Conservation (phyloP, 1,140 invertebrate species). For the Tenebrio molitor region DNA sequence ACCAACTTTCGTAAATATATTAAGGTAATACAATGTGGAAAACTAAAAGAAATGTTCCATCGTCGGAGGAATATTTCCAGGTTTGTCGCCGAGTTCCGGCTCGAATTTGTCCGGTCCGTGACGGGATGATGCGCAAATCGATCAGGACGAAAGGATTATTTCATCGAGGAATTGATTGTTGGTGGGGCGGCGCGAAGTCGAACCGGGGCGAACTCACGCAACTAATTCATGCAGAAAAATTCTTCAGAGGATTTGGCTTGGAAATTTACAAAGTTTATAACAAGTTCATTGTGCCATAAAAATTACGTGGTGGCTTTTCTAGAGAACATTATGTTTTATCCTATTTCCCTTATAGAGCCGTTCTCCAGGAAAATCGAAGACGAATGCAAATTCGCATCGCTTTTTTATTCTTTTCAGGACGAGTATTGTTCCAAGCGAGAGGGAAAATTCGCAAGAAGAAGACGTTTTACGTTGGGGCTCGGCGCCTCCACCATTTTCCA, state of each 20-base stretch:
- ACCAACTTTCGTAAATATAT: slow-evolving; percentile 32
- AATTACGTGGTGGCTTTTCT: slow-evolving; percentile 29
- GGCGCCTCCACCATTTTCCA: too few relatives aligned
- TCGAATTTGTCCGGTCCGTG: background rate
- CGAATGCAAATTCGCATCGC: slow-evolving; percentile 1
- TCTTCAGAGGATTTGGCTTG: slow-evolving; percentile 24
- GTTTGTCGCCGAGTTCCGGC: slow-evolving; percentile 4
- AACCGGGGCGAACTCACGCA: slow-evolving; percentile 24
- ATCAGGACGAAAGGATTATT: too few relatives aligned
- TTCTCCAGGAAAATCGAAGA: slow-evolving; percentile 1
- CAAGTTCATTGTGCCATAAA: slow-evolving; percentile 33
- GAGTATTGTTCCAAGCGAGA: too few relatives aligned
- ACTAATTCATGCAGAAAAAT: slow-evolving; percentile 32
- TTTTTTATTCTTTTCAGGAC: too few relatives aligned
- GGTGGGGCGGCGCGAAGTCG: too few relatives aligned
- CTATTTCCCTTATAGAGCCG: slow-evolving; percentile 17
- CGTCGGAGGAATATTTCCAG: slow-evolving; percentile 18
- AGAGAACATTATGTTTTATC: slow-evolving; percentile 34
- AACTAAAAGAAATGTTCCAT: slow-evolving; percentile 35
- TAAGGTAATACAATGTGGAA: slow-evolving; percentile 27
- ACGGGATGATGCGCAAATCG: background rate
- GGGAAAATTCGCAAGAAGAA: too few relatives aligned
- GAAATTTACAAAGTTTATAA: slow-evolving; percentile 30
- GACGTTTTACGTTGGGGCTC: too few relatives aligned
- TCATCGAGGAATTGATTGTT: too few relatives aligned